Conservation (phyloP, 2,888 invertebrate species). For the Thymelicus sylvestris region DNA sequence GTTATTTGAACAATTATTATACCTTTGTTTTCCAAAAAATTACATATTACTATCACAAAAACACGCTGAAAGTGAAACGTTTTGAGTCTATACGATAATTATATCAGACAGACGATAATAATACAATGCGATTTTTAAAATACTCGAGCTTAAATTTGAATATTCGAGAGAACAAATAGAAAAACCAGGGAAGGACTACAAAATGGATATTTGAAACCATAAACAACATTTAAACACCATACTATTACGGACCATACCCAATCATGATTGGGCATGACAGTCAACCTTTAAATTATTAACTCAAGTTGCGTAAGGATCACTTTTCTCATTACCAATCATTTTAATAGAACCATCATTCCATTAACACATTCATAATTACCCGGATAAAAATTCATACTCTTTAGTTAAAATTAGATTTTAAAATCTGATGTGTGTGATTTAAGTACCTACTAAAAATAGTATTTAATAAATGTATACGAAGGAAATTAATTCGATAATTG, state of each 20-base stretch:
- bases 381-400: background rate
- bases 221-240: too few relatives aligned
- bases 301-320: conserved; percentile 11
- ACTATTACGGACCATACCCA: background rate
- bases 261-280: background rate
- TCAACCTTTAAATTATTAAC: background rate
- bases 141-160: too few relatives aligned
- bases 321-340: background rate
- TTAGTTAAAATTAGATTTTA: background rate
- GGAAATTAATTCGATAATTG: conserved; percentile 69
- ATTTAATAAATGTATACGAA: conserved; percentile 36
- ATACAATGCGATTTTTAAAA: too few relatives aligned
- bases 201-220: background rate
- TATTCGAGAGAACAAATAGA: too few relatives aligned
- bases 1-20: too few relatives aligned
- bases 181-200: background rate
- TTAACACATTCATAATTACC: background rate
- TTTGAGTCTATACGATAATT: too few relatives aligned
- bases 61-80: too few relatives aligned
- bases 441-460: background rate
- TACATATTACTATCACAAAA: too few relatives aligned
- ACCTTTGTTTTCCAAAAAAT: too few relatives aligned
- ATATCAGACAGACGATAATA: too few relatives aligned
- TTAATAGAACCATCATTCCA: background rate
- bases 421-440: too few relatives aligned